A percentile compares a stretch with the other conserved stretches of the same genome.
Conservation (phyloP, 2,888 invertebrate genomes). For the Margaritifera margaritifera region DNA sequence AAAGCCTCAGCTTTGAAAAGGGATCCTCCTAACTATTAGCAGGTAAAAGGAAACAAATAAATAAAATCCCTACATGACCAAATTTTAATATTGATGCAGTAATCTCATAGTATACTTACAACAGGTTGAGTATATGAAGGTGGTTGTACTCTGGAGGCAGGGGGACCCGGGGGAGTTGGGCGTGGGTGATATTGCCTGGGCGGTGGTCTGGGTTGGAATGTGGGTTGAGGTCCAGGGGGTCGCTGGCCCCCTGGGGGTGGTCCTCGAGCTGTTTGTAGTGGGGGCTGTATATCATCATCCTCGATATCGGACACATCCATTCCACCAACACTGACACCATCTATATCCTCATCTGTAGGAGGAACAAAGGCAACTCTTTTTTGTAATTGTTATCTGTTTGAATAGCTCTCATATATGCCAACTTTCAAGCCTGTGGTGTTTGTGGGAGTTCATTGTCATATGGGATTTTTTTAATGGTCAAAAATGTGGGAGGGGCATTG, state of each 20-base stretch:
- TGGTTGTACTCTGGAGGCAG: neutral
- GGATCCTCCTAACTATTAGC: too few relatives aligned
- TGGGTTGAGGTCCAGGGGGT: conserved; percentile 8
- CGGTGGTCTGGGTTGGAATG: conserved; percentile 27
- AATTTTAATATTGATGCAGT: too few relatives aligned
- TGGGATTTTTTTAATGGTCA: too few relatives aligned
- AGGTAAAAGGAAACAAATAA: too few relatives aligned
- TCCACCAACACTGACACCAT: conserved; percentile 68
- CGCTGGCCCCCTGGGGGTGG: conserved; percentile 26
- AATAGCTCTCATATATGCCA: too few relatives aligned
- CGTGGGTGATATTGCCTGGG: conserved; percentile 4
- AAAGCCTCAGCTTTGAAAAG: too few relatives aligned
- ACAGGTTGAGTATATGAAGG: conserved; percentile 24
- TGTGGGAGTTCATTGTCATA: too few relatives aligned
- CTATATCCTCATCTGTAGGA: conserved; percentile 54
- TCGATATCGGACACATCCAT: conserved; percentile 71
- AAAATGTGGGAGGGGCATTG: too few relatives aligned
- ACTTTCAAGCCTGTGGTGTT: too few relatives aligned
- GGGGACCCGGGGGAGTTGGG: neutral
- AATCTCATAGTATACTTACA: conserved; percentile 12
- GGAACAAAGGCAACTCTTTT: neutral
- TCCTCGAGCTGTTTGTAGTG: conserved; percentile 25
- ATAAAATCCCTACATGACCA: too few relatives aligned
- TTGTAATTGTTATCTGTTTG: too few relatives aligned
- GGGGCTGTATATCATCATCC: conserved; percentile 41